Conservation (phyloP, 2,113 vertebrate species). For the Circaetus gallicus region DNA sequence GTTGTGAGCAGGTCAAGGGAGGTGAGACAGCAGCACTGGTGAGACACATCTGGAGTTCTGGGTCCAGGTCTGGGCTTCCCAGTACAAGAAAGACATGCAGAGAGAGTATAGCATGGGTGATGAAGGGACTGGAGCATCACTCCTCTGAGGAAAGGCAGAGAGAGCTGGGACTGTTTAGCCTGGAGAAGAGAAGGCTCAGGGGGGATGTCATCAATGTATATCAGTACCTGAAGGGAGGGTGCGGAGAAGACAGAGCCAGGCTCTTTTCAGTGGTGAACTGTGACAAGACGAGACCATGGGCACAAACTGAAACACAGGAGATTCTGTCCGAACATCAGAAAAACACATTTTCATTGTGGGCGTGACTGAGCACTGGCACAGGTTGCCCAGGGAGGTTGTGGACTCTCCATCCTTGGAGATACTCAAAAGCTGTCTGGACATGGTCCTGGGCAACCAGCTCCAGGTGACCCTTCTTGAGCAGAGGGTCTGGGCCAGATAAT, state of each 20-base stretch:
- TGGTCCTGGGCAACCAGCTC: neutral
- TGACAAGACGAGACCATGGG: neutral
- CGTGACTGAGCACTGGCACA: neutral
- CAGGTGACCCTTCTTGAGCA: neutral
- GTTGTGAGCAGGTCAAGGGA: neutral
- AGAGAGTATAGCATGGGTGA: neutral
- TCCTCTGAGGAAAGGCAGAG: neutral
- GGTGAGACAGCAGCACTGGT: neutral
- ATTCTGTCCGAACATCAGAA: neutral
- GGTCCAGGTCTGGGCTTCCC: neutral
- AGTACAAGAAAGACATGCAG: neutral
- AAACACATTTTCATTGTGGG: neutral
- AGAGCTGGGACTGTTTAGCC: neutral
- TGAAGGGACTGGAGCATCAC: neutral
- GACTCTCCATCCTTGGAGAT: neutral
- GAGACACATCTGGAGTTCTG: neutral
- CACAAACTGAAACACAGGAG: neutral
- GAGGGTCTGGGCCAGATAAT: neutral
- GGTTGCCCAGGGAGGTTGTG: neutral
- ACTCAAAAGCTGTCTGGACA: neutral
- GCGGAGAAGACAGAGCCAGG: neutral
- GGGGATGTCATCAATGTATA: neutral
- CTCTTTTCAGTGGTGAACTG: neutral
- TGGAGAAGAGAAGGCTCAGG: neutral
- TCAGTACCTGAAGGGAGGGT: neutral